Conservation (phyloP, 2,113 vertebrate genomes). For the Psittacus erithacus region DNA sequence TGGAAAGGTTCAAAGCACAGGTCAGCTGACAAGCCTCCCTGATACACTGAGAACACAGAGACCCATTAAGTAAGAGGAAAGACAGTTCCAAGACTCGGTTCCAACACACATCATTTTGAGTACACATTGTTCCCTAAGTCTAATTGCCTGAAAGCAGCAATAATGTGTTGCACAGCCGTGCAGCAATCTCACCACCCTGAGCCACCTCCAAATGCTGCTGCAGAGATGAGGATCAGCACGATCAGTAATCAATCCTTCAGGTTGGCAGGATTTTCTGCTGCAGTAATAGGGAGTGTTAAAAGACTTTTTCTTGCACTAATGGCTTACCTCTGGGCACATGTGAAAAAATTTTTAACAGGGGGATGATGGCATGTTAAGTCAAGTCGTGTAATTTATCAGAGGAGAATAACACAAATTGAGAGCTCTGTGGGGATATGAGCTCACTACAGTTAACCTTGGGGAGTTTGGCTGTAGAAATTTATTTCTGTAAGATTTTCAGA, state of each 20-base stretch:
- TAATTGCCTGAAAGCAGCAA: conserved; percentile 46
- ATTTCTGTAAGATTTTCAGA: background rate
- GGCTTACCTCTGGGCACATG: background rate
- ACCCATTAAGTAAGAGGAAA: conserved; percentile 8
- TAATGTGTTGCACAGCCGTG: background rate
- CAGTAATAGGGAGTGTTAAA: background rate
- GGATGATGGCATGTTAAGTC: background rate
- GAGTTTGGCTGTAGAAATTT: background rate
- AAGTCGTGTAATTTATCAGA: conserved; percentile 3
- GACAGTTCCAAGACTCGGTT: conserved; percentile 35
- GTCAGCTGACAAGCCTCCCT: conserved; percentile 32
- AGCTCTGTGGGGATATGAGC: background rate
- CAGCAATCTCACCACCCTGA: background rate
- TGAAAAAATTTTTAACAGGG: background rate
- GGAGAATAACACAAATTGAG: background rate
- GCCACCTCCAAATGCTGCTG: background rate
- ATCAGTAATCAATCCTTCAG: background rate
- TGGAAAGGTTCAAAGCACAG: conserved; percentile 50
- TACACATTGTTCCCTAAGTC: conserved; percentile 33
- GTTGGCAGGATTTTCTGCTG: background rate
- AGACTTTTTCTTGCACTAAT: background rate
- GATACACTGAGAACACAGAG: conserved; percentile 25
- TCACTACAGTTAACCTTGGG: background rate
- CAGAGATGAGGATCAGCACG: background rate
- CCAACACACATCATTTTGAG: conserved; percentile 40